Percentiles rank a stretch among this genome's conserved stretches.
Conservation (phyloP, 2,888 invertebrate species). For the Omphaloscelis lunosa region DNA sequence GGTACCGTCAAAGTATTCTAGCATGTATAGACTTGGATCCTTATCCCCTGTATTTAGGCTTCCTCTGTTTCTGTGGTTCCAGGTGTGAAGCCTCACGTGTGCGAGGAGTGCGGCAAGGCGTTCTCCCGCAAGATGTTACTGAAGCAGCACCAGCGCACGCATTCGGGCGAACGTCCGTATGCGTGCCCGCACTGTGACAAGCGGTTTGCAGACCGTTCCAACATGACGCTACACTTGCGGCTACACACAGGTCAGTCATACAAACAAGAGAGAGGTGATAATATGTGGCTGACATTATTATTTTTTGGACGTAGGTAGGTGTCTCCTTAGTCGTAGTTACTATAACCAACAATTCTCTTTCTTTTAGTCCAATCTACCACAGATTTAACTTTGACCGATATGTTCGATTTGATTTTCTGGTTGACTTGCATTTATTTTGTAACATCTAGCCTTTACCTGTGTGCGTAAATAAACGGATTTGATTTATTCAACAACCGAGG, state of each 20-base stretch:
- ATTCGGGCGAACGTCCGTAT: slow-evolving; percentile 95
- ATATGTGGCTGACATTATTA: slow-evolving; percentile 24
- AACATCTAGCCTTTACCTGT: neutral
- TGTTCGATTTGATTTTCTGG: neutral
- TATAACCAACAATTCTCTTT: neutral
- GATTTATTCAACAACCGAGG: neutral
- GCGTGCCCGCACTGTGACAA: slow-evolving; percentile 95
- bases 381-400: neutral
- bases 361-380: neutral
- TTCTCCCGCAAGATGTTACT: slow-evolving; percentile 96
- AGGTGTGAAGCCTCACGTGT: slow-evolving; percentile 95
- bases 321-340: neutral
- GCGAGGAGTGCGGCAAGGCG: slow-evolving; percentile 94
- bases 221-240: slow-evolving; percentile 95
- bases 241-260: slow-evolving; percentile 92
- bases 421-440: slow-evolving; percentile 5
- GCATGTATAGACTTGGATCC: neutral
- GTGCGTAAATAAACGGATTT: neutral
- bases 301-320: neutral
- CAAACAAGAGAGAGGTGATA: slow-evolving; percentile 43
- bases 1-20: neutral
- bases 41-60: neutral
- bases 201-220: slow-evolving; percentile 95
- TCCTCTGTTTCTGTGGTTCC: slow-evolving; percentile 45
- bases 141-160: slow-evolving; percentile 95